Conservation (phyloP, 2,113 vertebrate genomes). For the Halichoerus grypus region DNA sequence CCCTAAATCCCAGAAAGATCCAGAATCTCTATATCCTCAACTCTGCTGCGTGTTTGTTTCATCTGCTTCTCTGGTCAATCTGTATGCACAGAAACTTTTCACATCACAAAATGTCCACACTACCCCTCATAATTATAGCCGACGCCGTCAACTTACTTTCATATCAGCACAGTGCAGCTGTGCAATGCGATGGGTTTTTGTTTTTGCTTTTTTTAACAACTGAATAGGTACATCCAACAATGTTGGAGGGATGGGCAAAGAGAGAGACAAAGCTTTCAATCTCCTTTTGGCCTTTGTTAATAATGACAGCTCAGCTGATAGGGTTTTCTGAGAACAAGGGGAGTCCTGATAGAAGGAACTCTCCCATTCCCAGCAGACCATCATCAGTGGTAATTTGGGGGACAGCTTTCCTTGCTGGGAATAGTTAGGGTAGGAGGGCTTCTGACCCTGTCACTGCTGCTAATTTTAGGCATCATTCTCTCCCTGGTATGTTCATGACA, state of each 20-base stretch:
- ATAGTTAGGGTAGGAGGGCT: background rate
- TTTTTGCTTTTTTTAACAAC: background rate
- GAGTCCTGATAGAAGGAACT: background rate
- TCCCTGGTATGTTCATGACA: background rate
- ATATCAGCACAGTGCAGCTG: slow-evolving; percentile 80
- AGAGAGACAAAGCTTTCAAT: slow-evolving; percentile 78
- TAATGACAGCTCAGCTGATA: slow-evolving; percentile 71
- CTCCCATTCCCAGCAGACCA: slow-evolving; percentile 33
- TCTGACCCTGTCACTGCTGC: slow-evolving; percentile 59
- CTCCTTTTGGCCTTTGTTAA: slow-evolving; percentile 70
- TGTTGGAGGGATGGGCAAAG: background rate
- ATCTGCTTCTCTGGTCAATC: slow-evolving; percentile 46
- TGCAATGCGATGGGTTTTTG: slow-evolving; percentile 7
- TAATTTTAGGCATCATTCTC: slow-evolving; percentile 40
- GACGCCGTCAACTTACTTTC: slow-evolving; percentile 43
- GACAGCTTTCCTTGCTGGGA: slow-evolving; percentile 55
- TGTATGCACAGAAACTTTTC: slow-evolving; percentile 56
- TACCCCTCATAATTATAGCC: slow-evolving; percentile 31
- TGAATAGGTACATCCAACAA: slow-evolving; percentile 76
- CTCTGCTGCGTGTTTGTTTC: slow-evolving; percentile 33
- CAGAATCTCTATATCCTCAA: slow-evolving; percentile 8
- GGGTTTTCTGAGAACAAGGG: slow-evolving; percentile 51
- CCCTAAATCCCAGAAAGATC: background rate
- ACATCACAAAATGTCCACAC: background rate
- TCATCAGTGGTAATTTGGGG: slow-evolving; percentile 54